Percentiles rank a stretch among this genome's conserved stretches.
Evolutionary conservation across 2,888 invertebrate genomes (phyloP).

Genomic region (Cheilosia variabilis): DNA sequence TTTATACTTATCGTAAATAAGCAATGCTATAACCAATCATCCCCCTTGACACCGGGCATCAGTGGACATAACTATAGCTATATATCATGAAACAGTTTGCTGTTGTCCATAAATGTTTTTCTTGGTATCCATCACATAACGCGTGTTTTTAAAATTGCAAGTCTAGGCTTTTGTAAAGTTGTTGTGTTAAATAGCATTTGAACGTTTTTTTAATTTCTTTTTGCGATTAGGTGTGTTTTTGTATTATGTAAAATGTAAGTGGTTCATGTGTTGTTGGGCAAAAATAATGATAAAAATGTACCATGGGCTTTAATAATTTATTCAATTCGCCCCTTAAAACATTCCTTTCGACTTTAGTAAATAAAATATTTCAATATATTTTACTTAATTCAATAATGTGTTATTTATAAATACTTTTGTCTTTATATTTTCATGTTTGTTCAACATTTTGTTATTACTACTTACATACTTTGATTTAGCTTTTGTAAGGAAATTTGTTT

Average conservation of each 20-base stretch:
- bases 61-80: too few relatives aligned
- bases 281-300: background rate
- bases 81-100: background rate
- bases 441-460: background rate
- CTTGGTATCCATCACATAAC: background rate
- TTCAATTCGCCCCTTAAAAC: background rate
- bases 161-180: background rate
- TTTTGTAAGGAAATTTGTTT: background rate
- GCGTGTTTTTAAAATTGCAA: background rate
- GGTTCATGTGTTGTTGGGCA: background rate
- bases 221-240: background rate
- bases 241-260: background rate
- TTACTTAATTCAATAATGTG: background rate
- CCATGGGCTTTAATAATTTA: background rate
- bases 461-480: background rate
- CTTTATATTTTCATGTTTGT: background rate
- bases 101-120: background rate
- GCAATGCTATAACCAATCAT: too few relatives aligned
- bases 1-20: too few relatives aligned
- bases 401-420: background rate
- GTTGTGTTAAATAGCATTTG: conserved; percentile 1
- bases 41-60: too few relatives aligned
- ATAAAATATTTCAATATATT: background rate
- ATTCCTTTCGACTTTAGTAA: background rate
- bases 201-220: background rate